Base-by-base conservation (phyloP, 2,888 invertebrate genomes). In the Acleris cristana region DNA sequence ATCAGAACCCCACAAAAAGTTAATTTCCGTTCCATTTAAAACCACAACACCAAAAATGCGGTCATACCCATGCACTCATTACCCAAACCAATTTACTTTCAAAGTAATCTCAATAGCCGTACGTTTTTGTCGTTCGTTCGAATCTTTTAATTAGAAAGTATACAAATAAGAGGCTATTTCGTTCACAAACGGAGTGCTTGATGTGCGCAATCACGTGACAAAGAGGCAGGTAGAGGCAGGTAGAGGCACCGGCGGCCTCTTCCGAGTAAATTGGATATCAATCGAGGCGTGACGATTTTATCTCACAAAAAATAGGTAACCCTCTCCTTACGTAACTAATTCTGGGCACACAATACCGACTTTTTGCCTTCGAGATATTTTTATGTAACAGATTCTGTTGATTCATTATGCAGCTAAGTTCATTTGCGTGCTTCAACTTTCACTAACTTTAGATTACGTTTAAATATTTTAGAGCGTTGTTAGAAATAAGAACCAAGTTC, bases 191-290 rank as follows among this genome's bases (percentile, higher is more conserved):
- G 81, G 72, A 76, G 68, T 72, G 72, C 71, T 74, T 71, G 75
- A 76, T 70, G 70, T 73, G 78, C 88, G 86, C 89, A 87, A 88
- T 87, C 80, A 81, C 78, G 83, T 80, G 86, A 89, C 88, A 90
- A 88, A 85, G 85, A 75, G 73, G 78, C 84, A 84, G 84, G 84
- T 84, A 85, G 26, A 26, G 26, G 26, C 26, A 26, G 26, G 26
- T 26, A 26, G 30, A 34, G 77, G 14, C 79, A 51, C 74, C 76
- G 79, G 79, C 79, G 78, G 85, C 75, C 79, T 85, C 79, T 78
- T 76, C 81, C 79, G 80, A 85, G 82, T 89, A 89, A 90, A 90
- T 90, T 89, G 88, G 88, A 88, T 86, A 85, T 78, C 87, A 79
- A 88, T 85, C 85, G 85, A 83, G 83, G 83, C 90, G 83, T 88